These are phyloP conservation scores for Lamproptera curius DNA, from an alignment of 2,888 invertebrate genomes.

Conservation along the genomic window DNA sequence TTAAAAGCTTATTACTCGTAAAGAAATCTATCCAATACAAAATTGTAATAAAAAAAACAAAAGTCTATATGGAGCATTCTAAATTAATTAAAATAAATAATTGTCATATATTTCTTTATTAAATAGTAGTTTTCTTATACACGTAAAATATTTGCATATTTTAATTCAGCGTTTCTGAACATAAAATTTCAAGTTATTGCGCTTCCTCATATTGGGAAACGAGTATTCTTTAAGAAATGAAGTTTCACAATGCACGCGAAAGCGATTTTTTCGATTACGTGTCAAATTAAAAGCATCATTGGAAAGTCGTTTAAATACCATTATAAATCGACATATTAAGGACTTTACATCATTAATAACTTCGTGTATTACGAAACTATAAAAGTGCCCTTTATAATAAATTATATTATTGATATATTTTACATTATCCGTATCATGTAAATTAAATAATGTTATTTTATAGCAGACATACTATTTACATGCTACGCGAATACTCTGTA, in stretches of 20 bases:
- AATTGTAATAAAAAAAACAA: neutral
- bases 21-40: neutral
- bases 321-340: neutral
- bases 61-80: neutral
- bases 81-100: neutral
- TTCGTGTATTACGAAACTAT: neutral
- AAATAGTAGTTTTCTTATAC: neutral
- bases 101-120: neutral
- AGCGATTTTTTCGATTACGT: neutral
- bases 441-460: no score
- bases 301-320: neutral
- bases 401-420: no score
- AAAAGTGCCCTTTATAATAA: no score
- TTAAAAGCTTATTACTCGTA: neutral
- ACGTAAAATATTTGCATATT: neutral
- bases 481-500: constrained; percentile 1
- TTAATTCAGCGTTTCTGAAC: no score
- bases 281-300: neutral
- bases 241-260: neutral
- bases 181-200: no score
- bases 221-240: neutral
- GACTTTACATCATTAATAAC: neutral
- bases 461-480: no score
- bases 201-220: neutral
- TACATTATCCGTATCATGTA: no score